A percentile compares a stretch with the other conserved stretches of the same genome.
These are phyloP conservation scores for Austrofundulus limnaeus DNA, from an alignment of 2,113 vertebrate species.

Conservation along the genomic window DNA sequence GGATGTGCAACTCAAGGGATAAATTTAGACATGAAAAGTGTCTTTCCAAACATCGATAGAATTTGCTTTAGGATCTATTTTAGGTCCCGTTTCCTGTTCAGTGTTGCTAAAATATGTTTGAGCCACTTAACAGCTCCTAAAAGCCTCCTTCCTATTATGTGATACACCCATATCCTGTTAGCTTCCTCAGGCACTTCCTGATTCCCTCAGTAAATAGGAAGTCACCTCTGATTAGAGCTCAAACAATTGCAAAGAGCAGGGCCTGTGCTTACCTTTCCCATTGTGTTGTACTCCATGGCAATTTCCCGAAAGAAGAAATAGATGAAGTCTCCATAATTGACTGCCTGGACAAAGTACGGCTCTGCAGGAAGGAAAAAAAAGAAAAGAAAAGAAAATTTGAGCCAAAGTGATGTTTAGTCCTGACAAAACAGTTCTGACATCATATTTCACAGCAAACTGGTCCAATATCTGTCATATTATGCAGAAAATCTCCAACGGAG, in stretches of 20 bases:
- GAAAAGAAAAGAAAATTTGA: conserved; percentile 24
- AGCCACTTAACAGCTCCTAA: conserved; percentile 54
- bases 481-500: conserved; percentile 45
- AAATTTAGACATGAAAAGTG: conserved; percentile 67
- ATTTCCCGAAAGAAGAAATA: conserved; percentile 99
- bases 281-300: conserved; percentile 98
- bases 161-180: conserved; percentile 77
- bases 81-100: conserved; percentile 61
- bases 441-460: conserved; percentile 62
- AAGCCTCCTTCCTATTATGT: conserved; percentile 55
- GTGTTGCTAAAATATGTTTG: conserved; percentile 55
- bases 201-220: conserved; percentile 66
- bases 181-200: conserved; percentile 67
- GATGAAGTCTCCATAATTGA: conserved; percentile 94
- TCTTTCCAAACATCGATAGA: conserved; percentile 54
- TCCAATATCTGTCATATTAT: conserved; percentile 57
- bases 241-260: conserved; percentile 54
- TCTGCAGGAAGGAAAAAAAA: conserved; percentile 78
- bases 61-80: conserved; percentile 66
- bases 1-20: conserved; percentile 44
- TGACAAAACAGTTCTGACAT: conserved; percentile 54
- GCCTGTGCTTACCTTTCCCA: conserved; percentile 91
- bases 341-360: conserved; percentile 95
- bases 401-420: conserved; percentile 38
- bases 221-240: conserved; percentile 63